These are phyloP conservation scores for Psittacula echo DNA, from an alignment of 2,797 vertebrate species.

Conservation along the genomic window DNA sequence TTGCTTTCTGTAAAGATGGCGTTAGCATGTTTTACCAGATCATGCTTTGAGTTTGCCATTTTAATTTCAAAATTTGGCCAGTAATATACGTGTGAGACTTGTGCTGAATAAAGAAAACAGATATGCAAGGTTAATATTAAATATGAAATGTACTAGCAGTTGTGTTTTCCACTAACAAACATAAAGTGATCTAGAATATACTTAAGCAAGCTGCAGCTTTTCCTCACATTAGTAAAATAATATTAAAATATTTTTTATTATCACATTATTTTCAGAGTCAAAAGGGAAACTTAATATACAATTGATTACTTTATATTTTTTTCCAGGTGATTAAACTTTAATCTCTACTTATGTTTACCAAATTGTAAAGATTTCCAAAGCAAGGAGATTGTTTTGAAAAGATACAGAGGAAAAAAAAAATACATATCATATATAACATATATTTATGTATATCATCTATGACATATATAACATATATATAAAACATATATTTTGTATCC, in stretches of 20 bases:
- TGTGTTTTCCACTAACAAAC: neutral
- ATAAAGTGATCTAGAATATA: neutral
- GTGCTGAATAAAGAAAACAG: neutral
- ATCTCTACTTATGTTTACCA: neutral
- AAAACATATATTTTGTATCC: neutral
- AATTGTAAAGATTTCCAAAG: neutral
- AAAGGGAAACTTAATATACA: neutral
- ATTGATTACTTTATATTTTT: neutral
- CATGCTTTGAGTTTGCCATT: accelerated
- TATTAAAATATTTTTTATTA: neutral
- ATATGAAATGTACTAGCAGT: neutral
- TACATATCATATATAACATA: neutral
- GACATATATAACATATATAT: neutral
- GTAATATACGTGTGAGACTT: constrained; percentile 13
- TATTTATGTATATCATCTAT: no score
- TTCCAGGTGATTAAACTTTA: neutral
- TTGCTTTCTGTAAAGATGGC: constrained; percentile 1
- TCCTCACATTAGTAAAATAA: neutral
- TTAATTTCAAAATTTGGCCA: neutral
- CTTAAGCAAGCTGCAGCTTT: neutral
- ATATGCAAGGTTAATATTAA: neutral
- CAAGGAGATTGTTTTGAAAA: neutral
- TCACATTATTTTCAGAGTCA: neutral
- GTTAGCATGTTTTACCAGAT: neutral
- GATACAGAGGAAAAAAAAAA: neutral